These are phyloP conservation scores for Montipora capricornis DNA, from an alignment of 64 coral and sea anemone genomes.

Conservation along the genomic window DNA sequence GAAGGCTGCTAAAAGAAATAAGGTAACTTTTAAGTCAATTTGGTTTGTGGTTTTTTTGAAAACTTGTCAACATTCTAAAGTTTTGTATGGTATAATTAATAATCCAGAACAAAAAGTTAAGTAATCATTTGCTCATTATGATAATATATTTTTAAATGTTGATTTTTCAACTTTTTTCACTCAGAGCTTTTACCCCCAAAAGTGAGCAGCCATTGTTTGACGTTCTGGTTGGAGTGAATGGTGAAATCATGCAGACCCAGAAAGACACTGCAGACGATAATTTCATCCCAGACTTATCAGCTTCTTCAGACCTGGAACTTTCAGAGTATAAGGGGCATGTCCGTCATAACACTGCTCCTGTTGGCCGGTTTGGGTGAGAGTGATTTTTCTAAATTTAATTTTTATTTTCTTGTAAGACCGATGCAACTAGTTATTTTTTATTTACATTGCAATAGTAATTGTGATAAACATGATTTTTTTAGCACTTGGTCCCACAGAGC, in stretches of 20 bases:
- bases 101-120: no score
- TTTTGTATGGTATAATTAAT: no score
- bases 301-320: slow-evolving; percentile 62
- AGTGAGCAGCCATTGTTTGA: slow-evolving; percentile 88
- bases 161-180: background rate
- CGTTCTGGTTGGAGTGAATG: slow-evolving; percentile 79
- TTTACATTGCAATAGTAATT: background rate
- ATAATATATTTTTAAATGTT: background rate
- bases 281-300: slow-evolving; percentile 28
- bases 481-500: slow-evolving; percentile 69
- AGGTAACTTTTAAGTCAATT: slow-evolving; percentile 43
- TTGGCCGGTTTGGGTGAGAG: slow-evolving; percentile 37
- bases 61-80: no score
- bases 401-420: background rate
- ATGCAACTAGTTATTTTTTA: no score
- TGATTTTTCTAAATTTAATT: no score
- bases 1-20: slow-evolving; percentile 86
- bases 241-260: slow-evolving; percentile 32
- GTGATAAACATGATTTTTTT: background rate
- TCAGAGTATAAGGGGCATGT: slow-evolving; percentile 45
- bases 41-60: no score
- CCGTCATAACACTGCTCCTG: background rate
- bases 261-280: background rate
- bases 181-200: slow-evolving; percentile 77
- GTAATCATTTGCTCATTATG: no score